Conservation (phyloP, 2,888 invertebrate species). For the Chironomus riparius region DNA sequence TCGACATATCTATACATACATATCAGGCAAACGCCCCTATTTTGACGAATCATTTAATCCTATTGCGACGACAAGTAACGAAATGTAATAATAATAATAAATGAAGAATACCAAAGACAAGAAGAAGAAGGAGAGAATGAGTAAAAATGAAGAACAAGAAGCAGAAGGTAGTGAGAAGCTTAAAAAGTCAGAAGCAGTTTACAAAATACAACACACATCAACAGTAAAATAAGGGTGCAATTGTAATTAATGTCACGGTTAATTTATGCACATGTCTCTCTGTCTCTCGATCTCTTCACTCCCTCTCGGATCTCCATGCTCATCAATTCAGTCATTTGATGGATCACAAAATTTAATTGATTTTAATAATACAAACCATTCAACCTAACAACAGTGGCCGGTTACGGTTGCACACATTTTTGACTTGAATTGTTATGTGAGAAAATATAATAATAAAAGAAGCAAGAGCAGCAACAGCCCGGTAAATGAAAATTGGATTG, state of each 20-base stretch:
- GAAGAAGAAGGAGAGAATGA: conserved; percentile 2
- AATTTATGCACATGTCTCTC: conserved; percentile 24
- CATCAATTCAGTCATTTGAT: background rate
- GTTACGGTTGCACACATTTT: conserved; percentile 19
- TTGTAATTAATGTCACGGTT: conserved; percentile 26
- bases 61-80: background rate
- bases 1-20: background rate
- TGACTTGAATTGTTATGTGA: background rate
- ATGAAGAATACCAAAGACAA: background rate
- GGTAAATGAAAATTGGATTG: too few relatives aligned
- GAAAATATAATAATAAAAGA: background rate
- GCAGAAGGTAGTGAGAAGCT: background rate
- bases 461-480: background rate
- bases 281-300: background rate
- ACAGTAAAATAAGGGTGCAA: conserved; percentile 18
- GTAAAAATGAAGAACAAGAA: background rate
- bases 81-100: too few relatives aligned
- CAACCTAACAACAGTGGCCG: background rate
- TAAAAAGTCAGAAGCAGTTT: too few relatives aligned
- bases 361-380: background rate
- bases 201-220: background rate
- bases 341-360: conserved; percentile 26
- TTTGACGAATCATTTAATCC: conserved; percentile 22
- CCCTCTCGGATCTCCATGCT: background rate
- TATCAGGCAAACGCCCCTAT: conserved; percentile 7